Percentiles rank a stretch among this genome's conserved stretches.
These are phyloP conservation scores for Andrena cerasifolii DNA, from an alignment of 1,140 invertebrate species.

Conservation along the genomic window DNA sequence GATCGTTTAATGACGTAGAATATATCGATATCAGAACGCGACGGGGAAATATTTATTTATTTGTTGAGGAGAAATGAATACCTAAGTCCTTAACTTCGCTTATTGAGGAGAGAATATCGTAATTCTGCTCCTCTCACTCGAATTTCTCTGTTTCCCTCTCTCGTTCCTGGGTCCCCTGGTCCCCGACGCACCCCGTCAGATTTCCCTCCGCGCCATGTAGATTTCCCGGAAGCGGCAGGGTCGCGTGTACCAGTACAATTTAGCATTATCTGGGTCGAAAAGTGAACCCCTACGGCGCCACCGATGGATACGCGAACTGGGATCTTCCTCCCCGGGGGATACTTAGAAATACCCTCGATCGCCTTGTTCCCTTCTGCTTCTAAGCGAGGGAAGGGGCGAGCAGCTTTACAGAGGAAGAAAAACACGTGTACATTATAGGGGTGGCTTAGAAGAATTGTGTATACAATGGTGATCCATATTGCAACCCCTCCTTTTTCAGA, in stretches of 20 bases:
- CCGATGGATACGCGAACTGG: conserved; percentile 8
- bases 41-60: too few species aligned
- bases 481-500: too few species aligned
- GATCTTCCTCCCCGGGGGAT: not conserved
- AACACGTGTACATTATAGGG: too few species aligned
- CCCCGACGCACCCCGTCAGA: not conserved
- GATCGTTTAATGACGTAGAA: not conserved
- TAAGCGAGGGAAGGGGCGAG: not conserved
- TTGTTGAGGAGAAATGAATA: too few species aligned
- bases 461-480: too few species aligned
- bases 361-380: not conserved
- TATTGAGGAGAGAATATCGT: too few species aligned
- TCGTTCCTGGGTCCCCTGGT: too few species aligned
- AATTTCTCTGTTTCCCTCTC: not conserved
- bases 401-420: not conserved
- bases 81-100: too few species aligned
- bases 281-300: not conserved
- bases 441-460: too few species aligned
- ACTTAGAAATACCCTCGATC: not conserved
- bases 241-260: not conserved
- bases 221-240: conserved; percentile 6
- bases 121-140: too few species aligned
- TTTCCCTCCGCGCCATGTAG: not conserved
- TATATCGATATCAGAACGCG: too few species aligned
- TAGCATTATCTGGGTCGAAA: conserved; percentile 9